Conservation (phyloP, 2,113 vertebrate genomes). For the Oostethus manadensis region DNA sequence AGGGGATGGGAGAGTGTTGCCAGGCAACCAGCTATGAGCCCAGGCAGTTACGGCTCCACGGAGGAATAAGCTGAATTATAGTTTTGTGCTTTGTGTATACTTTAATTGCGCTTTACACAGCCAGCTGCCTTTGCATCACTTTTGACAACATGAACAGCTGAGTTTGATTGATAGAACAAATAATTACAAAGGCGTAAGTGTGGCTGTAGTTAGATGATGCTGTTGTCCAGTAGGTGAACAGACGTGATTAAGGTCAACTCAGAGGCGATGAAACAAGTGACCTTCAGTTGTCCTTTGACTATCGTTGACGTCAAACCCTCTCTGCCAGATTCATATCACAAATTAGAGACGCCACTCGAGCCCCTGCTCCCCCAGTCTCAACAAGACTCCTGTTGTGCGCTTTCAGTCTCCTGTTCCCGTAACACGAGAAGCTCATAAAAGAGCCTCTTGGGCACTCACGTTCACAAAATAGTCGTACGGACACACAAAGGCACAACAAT, state of each 20-base stretch:
- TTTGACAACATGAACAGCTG: no score
- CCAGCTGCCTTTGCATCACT: no score
- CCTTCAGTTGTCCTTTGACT: background rate
- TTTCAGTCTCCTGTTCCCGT: constrained; percentile 42
- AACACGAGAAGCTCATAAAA: constrained; percentile 40
- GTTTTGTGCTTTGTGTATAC: background rate
- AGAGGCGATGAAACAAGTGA: background rate
- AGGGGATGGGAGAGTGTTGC: background rate
- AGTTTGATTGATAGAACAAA: no score
- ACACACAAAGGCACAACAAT: constrained; percentile 2
- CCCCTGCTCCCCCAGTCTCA: background rate
- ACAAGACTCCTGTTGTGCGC: constrained; percentile 41
- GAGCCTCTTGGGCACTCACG: constrained; percentile 21
- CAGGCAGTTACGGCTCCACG: background rate
- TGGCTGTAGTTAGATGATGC: background rate
- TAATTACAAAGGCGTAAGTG: no score
- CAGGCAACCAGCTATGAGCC: background rate
- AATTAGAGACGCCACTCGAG: background rate
- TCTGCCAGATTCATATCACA: background rate
- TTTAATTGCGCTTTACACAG: background rate
- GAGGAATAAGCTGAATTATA: constrained; percentile 4
- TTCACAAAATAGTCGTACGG: background rate
- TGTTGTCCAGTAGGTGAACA: background rate
- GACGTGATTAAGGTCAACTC: background rate
- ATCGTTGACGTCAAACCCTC: background rate